Base-by-base conservation (phyloP, 2,888 invertebrate genomes). In the Plagodis pulveraria region DNA sequence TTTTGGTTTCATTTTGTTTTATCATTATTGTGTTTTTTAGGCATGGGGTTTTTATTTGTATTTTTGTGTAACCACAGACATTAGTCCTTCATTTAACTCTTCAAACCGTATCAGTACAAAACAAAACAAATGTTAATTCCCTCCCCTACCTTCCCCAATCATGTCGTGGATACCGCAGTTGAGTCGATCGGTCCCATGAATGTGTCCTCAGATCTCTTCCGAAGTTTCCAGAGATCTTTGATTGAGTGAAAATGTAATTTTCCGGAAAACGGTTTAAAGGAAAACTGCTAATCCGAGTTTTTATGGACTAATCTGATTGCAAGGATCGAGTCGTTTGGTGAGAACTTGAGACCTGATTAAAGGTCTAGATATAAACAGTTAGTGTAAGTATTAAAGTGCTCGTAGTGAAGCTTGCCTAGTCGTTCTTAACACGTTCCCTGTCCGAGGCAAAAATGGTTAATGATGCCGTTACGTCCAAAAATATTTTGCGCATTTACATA, bases 201-300 rank as follows among this genome's bases (percentile, higher is more conserved):
- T 38, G 52, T 35, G 58, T 45, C 33, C 9, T 38, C 40, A 8
- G 45, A 42, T 50, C 11, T 45, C 33, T 42, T 38, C 50, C 54
- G 50, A 35, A 10, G 49, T 1, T 22, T 22, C 22, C 22, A 22
- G 22, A 22, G 22, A 58, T 47, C 58, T 50, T 54, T 58, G 58
- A 59, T 54, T 59, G 58, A 59, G 54, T 50, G 54, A 34, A 38
- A 50, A 59, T 43, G 58, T 50, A 59, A 59, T 59, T 59, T 59
- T 33, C 54, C 50, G 54, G 50, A 54, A 59, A 59, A 50, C 54
- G 54, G 58, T 59, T 59, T 54, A 54, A 36, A 59, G 54, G 54
- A 53, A 53, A 54, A 59, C 54, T 46, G 58, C 42, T 46, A 50
- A 54, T 59, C 46, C 43, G 46, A 32, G 46, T 54, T 59, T 58